phyloP scores from a whole-genome alignment of 2,113 vertebrate genomes.

The Tragelaphus scriptus region DNA sequence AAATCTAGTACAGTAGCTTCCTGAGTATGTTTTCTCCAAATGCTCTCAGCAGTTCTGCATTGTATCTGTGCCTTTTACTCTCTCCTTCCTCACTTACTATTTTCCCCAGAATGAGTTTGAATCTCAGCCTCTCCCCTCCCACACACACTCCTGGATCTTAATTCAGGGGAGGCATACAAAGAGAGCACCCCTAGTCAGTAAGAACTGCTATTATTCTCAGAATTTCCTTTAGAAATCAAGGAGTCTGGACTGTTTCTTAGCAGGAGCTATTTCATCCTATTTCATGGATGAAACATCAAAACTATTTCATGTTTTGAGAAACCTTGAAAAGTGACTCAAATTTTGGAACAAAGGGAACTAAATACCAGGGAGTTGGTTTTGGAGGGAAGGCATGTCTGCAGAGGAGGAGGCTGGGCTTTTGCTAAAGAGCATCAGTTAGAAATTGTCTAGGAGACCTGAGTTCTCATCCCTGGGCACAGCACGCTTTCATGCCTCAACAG shows the following conservation, averaged over 20 bases:
- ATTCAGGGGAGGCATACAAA: neutral
- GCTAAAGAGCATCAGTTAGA: neutral
- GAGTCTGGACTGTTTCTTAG: neutral
- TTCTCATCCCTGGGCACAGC: neutral
- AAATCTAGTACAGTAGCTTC: neutral
- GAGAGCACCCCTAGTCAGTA: neutral
- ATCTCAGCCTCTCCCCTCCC: neutral
- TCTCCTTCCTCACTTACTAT: neutral
- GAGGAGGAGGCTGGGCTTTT: neutral
- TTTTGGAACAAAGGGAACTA: neutral
- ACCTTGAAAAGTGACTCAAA: neutral
- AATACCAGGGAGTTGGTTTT: neutral
- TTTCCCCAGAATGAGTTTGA: neutral
- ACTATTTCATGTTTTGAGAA: slow-evolving; percentile 15
- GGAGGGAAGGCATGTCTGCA: neutral
- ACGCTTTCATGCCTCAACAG: neutral
- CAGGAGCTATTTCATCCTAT: neutral
- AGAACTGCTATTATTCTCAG: neutral
- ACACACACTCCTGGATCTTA: neutral
- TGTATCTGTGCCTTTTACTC: neutral
- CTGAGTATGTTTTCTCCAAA: neutral
- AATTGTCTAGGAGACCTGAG: neutral
- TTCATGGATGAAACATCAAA: neutral
- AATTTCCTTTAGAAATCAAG: slow-evolving; percentile 22
- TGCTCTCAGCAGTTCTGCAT: neutral